phyloP scores from a whole-genome alignment of 2,113 vertebrate genomes.

The Marcusenius ussheri region DNA sequence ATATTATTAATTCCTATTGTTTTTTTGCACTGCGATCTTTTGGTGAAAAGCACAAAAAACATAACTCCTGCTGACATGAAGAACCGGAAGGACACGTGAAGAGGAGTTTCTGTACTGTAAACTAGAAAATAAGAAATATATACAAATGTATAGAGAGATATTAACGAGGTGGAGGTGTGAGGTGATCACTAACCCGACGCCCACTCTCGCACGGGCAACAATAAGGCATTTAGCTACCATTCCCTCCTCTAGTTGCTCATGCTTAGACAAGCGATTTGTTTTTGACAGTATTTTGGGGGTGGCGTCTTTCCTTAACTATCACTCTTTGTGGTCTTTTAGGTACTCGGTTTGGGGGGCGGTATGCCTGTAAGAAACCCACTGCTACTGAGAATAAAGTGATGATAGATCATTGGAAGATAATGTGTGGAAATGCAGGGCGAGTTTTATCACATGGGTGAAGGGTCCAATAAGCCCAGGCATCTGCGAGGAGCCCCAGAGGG shows the following conservation, averaged over 20 bases:
- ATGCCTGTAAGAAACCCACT: neutral
- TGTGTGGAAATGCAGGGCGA: neutral
- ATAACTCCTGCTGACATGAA: conserved; percentile 97
- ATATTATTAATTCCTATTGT: conserved; percentile 56
- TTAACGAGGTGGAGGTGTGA: conserved; percentile 39
- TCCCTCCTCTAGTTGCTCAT: neutral
- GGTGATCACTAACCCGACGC: neutral
- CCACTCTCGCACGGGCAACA: neutral
- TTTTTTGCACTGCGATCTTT: conserved; percentile 99
- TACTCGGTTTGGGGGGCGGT: neutral
- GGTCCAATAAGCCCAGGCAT: neutral
- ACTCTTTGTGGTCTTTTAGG: neutral
- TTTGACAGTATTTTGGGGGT: neutral
- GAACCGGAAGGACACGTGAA: conserved; percentile 85
- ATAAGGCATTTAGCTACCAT: neutral
- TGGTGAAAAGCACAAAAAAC: conserved; percentile 99
- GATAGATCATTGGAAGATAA: neutral
- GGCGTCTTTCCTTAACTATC: neutral
- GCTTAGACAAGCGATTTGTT: neutral
- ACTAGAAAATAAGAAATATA: conserved; percentile 70
- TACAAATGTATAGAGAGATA: conserved; percentile 71
- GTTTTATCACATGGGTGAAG: neutral
- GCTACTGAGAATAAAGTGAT: neutral
- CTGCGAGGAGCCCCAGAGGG: neutral
- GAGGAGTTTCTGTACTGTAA: conserved; percentile 89